Evolutionary conservation across 2,113 vertebrate species (phyloP).

Genomic region (Hippocampus abdominalis): DNA sequence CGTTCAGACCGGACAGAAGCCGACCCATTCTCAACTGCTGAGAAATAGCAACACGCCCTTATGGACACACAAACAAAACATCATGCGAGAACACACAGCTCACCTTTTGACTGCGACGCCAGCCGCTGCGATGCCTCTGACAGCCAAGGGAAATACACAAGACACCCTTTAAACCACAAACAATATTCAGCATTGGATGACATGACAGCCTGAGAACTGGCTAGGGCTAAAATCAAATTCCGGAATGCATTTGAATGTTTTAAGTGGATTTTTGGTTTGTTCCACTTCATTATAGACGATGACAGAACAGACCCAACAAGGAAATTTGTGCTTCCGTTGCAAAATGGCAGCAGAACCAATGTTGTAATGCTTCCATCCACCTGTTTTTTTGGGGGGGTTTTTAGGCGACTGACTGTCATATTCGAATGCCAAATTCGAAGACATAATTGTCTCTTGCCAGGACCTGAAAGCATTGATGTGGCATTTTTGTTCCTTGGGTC

Average conservation of each 20-base stretch:
- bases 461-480: neutral
- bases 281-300: neutral
- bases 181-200: neutral
- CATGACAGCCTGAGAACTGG: neutral
- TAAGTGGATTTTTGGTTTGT: neutral
- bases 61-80: slow-evolving; percentile 2
- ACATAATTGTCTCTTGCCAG: neutral
- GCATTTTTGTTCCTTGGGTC: neutral
- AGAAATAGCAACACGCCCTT: slow-evolving; percentile 7
- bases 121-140: neutral
- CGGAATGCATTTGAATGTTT: neutral
- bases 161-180: slow-evolving; percentile 7
- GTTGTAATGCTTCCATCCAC: neutral
- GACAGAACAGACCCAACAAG: neutral
- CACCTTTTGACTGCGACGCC: neutral
- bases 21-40: slow-evolving; percentile 64
- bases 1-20: slow-evolving; percentile 61
- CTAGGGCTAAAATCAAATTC: neutral
- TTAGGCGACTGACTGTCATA: neutral
- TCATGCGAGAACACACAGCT: neutral
- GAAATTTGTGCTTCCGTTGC: neutral
- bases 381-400: too few relatives aligned
- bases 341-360: neutral
- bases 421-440: neutral
- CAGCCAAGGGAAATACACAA: neutral